These are phyloP conservation scores for Anabacerthia variegaticeps DNA, from an alignment of 2,797 vertebrate species.

Conservation along the genomic window DNA sequence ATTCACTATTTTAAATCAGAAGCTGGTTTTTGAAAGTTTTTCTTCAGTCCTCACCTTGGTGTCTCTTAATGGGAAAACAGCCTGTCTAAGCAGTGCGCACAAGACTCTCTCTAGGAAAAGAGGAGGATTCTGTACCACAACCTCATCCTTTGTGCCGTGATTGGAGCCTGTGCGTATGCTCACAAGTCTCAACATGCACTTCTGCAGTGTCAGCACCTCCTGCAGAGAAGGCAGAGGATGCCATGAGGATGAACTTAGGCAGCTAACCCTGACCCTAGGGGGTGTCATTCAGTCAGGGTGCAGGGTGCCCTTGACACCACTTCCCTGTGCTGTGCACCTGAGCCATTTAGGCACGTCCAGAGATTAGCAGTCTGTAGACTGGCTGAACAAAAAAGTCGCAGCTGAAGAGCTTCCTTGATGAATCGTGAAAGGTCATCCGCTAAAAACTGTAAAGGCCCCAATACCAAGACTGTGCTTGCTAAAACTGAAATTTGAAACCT, in stretches of 20 bases:
- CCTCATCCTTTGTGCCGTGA: not conserved
- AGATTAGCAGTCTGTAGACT: not conserved
- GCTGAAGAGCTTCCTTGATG: not conserved
- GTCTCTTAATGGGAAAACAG: not conserved
- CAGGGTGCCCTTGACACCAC: not conserved
- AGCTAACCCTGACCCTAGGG: not conserved
- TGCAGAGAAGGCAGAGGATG: not conserved
- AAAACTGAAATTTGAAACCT: not conserved
- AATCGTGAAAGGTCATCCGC: not conserved
- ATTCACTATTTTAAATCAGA: not conserved
- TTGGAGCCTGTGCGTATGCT: not conserved
- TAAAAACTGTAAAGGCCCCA: not conserved
- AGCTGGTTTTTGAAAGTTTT: not conserved
- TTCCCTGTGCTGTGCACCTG: not conserved
- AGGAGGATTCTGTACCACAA: not conserved
- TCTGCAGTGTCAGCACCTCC: not conserved
- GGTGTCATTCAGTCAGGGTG: not conserved
- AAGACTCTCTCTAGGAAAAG: not conserved
- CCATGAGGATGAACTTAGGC: not conserved
- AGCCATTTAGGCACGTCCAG: not conserved
- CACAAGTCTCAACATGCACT: not conserved
- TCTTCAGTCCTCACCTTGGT: not conserved
- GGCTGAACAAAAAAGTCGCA: not conserved
- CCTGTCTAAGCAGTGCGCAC: not conserved
- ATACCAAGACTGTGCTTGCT: not conserved